Conservation (phyloP, 1,140 invertebrate species). For the Protaetia brevitarsis region DNA sequence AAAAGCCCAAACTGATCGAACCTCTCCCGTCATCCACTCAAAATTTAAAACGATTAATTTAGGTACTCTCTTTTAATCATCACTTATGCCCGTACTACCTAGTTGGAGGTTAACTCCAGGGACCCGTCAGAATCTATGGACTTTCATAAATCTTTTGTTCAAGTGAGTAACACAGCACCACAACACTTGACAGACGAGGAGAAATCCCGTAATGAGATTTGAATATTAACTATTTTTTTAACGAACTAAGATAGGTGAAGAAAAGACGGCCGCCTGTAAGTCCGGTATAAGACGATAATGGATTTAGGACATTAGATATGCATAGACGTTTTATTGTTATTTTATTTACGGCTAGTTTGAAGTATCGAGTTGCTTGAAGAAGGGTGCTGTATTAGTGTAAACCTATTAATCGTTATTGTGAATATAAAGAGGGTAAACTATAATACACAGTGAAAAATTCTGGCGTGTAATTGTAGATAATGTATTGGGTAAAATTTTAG, state of each 20-base stretch:
- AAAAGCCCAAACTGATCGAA: background rate
- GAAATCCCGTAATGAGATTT: constrained; percentile 9
- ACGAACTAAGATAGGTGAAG: background rate
- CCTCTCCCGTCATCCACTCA: background rate
- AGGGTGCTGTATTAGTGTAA: background rate
- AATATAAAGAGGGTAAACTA: too few relatives aligned
- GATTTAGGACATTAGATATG: background rate
- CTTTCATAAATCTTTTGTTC: constrained; percentile 14
- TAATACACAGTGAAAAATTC: too few relatives aligned
- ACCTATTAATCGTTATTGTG: too few relatives aligned
- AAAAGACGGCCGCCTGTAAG: background rate
- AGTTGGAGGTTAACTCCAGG: background rate
- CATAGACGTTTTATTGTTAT: background rate
- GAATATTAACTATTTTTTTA: constrained; percentile 1
- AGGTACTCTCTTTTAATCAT: background rate
- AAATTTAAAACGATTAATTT: background rate
- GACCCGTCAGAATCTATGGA: background rate
- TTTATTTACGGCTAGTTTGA: background rate
- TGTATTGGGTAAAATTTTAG: too few relatives aligned
- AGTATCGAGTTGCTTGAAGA: background rate
- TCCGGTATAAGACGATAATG: constrained; percentile 9
- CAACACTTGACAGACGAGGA: background rate
- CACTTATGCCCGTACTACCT: background rate
- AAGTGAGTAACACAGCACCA: background rate
- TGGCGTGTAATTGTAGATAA: too few relatives aligned